These are phyloP conservation scores for Bibio marci DNA, from an alignment of 2,888 invertebrate species.

Conservation along the genomic window DNA sequence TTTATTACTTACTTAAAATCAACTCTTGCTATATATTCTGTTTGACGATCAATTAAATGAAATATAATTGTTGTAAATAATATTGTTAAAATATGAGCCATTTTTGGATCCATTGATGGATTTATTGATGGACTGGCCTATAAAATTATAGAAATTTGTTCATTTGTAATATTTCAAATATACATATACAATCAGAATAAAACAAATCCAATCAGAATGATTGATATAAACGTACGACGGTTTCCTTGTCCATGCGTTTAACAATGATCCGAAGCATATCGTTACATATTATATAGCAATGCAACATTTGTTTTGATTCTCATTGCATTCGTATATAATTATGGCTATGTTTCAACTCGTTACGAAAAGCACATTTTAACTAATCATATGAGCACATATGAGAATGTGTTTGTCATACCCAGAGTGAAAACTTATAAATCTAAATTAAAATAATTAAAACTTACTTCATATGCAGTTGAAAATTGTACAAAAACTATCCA, in stretches of 20 bases:
- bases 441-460: conserved; percentile 6
- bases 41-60: conserved; percentile 74
- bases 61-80: conserved; percentile 57
- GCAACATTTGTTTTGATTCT: no score
- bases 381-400: no score
- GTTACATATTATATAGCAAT: no score
- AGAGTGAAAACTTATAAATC: conserved; percentile 5
- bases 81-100: conserved; percentile 58
- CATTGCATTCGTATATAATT: no score
- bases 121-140: conserved; percentile 50
- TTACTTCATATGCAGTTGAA: conserved; percentile 34
- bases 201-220: no score
- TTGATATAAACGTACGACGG: no score
- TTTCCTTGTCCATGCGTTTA: no score
- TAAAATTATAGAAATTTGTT: conserved; percentile 19
- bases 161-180: neutral
- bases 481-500: conserved; percentile 48
- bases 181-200: neutral
- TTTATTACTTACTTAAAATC: conserved; percentile 47
- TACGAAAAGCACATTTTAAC: no score
- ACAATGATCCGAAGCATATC: no score
- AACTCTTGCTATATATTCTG: conserved; percentile 74
- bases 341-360: no score
- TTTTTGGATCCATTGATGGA: conserved; percentile 44
- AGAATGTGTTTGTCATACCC: no score